These are phyloP conservation scores for Amphiprion percula DNA, from an alignment of 2,113 vertebrate species.

Conservation along the genomic window DNA sequence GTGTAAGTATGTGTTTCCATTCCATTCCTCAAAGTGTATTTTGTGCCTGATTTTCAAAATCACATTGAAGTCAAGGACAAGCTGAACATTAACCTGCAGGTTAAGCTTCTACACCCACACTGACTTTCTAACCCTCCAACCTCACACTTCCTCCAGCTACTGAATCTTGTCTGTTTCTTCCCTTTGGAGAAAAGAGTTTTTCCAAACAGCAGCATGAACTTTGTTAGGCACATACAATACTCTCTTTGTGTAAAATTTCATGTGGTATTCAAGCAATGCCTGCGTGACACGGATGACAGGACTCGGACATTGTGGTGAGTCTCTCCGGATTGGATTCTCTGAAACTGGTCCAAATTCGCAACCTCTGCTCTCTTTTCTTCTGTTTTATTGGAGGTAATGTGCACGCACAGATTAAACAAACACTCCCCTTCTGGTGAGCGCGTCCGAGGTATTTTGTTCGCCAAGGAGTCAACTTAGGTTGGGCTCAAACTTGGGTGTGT, in stretches of 20 bases:
- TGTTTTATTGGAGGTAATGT: constrained; percentile 30
- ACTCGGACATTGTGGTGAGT: constrained; percentile 46
- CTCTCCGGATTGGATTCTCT: constrained; percentile 41
- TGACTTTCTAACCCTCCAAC: background rate
- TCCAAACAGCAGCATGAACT: constrained; percentile 37
- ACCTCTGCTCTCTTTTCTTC: background rate
- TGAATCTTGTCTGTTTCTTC: background rate
- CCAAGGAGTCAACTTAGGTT: constrained; percentile 49
- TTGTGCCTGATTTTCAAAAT: background rate
- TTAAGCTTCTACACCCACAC: background rate
- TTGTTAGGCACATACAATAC: constrained; percentile 33
- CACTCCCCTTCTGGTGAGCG: constrained; percentile 43
- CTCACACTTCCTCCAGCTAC: background rate
- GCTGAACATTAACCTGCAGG: constrained; percentile 10
- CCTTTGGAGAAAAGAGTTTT: constrained; percentile 25
- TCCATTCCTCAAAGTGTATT: background rate
- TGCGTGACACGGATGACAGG: constrained; percentile 42
- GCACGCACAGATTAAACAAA: constrained; percentile 33
- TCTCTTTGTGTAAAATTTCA: constrained; percentile 51
- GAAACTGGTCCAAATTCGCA: constrained; percentile 49
- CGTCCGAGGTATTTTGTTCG: constrained; percentile 52
- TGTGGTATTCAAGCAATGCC: constrained; percentile 67
- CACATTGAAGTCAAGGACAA: background rate
- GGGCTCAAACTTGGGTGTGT: constrained; percentile 28
- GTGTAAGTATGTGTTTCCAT: background rate